Conservation (phyloP, 1,140 invertebrate genomes). For the Melipona quadrifasciata region DNA sequence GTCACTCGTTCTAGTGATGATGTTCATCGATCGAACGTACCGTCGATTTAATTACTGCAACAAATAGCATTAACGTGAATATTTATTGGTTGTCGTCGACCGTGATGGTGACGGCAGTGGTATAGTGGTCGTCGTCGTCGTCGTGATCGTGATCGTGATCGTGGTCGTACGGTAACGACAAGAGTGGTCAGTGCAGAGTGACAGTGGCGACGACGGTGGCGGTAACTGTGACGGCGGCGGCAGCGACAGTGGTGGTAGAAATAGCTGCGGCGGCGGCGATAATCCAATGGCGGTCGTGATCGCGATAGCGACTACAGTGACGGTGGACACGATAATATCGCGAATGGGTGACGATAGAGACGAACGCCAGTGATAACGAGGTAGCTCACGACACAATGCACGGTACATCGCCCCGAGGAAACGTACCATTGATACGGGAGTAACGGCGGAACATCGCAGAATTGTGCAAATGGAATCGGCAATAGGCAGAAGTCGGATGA, state of each 20-base stretch:
- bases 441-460: slow-evolving; percentile 32
- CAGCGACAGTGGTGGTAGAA: slow-evolving; percentile 42
- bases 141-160: background rate
- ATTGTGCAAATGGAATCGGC: slow-evolving; percentile 36
- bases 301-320: slow-evolving; percentile 22
- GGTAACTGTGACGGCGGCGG: slow-evolving; percentile 10
- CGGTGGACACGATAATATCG: slow-evolving; percentile 40
- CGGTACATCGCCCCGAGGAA: background rate
- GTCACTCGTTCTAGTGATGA: slow-evolving; percentile 40
- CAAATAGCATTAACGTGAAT: slow-evolving; percentile 20
- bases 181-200: slow-evolving; percentile 19
- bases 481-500: background rate
- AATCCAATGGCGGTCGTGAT: slow-evolving; percentile 41
- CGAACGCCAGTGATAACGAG: slow-evolving; percentile 44
- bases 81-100: background rate
- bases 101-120: no score
- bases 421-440: background rate
- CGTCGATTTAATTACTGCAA: slow-evolving; percentile 39
- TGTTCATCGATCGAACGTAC: slow-evolving; percentile 53
- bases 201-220: slow-evolving; percentile 33
- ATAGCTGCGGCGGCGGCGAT: slow-evolving; percentile 34
- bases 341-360: slow-evolving; percentile 36
- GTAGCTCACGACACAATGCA: slow-evolving; percentile 37
- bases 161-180: slow-evolving; percentile 9
- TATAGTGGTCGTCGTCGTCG: no score